Evolutionary conservation across 1,140 invertebrate species (phyloP).

Genomic region (Psix sp.): DNA sequence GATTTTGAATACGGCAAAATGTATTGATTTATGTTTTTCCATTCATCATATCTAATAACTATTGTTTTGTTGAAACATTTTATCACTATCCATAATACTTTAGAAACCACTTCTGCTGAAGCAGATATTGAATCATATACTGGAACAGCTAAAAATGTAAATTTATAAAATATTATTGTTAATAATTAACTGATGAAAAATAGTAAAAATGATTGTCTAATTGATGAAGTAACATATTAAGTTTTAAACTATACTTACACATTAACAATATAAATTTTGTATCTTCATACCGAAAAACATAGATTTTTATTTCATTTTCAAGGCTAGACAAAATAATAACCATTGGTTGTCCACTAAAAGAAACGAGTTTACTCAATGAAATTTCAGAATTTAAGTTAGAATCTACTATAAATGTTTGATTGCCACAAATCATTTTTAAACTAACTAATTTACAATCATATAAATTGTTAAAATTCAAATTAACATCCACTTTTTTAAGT

Average conservation of each 20-base stretch:
- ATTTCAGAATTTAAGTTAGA: slow-evolving; percentile 1
- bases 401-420: neutral
- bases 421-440: neutral
- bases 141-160: slow-evolving; percentile 55
- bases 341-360: neutral
- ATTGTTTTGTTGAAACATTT: slow-evolving; percentile 48
- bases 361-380: slow-evolving; percentile 18
- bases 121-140: slow-evolving; percentile 52
- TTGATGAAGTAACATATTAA: no score
- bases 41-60: slow-evolving; percentile 58
- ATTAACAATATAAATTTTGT: no score
- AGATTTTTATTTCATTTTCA: slow-evolving; percentile 2
- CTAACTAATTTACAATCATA: neutral
- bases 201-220: no score
- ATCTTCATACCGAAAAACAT: no score
- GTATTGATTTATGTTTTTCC: slow-evolving; percentile 54
- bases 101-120: slow-evolving; percentile 17
- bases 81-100: slow-evolving; percentile 63
- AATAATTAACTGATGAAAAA: no score
- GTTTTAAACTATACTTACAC: no score
- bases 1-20: slow-evolving; percentile 46
- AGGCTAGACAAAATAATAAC: neutral
- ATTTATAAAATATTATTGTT: no score
- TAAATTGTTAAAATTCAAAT: no score
- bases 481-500: no score